Evolutionary conservation across 2,797 vertebrate species (phyloP).

Genomic region (Pseudochirops corinnae): DNA sequence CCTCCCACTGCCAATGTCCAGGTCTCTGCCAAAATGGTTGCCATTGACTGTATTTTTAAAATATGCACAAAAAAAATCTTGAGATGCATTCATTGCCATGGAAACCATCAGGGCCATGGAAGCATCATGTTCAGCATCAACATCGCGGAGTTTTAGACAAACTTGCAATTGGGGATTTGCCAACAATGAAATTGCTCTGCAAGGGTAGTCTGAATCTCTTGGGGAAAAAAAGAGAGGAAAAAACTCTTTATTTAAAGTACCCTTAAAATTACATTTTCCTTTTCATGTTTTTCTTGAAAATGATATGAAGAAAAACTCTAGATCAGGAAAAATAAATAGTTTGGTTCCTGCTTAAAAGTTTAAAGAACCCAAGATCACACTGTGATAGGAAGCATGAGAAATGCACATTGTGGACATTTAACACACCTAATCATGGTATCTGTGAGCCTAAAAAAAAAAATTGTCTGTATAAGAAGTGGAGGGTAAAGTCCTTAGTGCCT

Average conservation of each 20-base stretch:
- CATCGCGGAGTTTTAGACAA: slow-evolving; percentile 61
- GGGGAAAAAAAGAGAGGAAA: background rate
- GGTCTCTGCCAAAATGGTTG: slow-evolving; percentile 60
- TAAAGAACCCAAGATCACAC: background rate
- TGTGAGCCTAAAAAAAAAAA: background rate
- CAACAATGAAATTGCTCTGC: slow-evolving; percentile 56
- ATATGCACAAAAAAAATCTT: slow-evolving; percentile 67
- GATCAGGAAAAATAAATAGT: slow-evolving; percentile 27
- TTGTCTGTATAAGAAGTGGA: background rate
- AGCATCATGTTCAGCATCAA: slow-evolving; percentile 62
- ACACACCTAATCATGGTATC: slow-evolving; percentile 26
- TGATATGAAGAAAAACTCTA: background rate
- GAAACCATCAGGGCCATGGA: slow-evolving; percentile 75
- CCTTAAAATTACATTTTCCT: slow-evolving; percentile 18
- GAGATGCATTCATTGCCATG: slow-evolving; percentile 67
- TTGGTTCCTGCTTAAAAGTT: slow-evolving; percentile 12
- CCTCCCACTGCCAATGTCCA: background rate
- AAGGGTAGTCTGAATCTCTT: slow-evolving; percentile 63
- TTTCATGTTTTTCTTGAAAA: slow-evolving; percentile 24
- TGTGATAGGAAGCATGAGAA: slow-evolving; percentile 12
- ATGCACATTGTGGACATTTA: slow-evolving; percentile 1
- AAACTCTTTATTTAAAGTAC: slow-evolving; percentile 11
- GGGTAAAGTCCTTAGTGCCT: background rate
- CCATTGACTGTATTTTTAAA: slow-evolving; percentile 66
- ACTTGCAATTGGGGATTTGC: slow-evolving; percentile 64